Evolutionary conservation across 1,140 invertebrate species (phyloP).

Genomic region (Scaptomyza hsui): DNA sequence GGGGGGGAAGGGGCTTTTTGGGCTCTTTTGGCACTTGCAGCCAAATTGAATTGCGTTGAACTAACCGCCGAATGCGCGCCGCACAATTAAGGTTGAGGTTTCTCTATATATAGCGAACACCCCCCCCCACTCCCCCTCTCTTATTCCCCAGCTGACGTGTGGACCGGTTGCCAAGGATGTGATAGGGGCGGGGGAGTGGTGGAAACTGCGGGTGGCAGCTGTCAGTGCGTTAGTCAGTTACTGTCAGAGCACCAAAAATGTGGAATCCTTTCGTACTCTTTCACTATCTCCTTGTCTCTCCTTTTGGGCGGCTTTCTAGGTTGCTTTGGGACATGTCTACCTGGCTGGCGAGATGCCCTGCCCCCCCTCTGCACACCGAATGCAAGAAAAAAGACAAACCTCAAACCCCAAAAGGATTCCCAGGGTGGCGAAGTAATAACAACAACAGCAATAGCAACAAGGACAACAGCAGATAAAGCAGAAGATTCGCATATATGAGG

Average conservation of each 20-base stretch:
- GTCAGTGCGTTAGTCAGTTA: conserved; percentile 79
- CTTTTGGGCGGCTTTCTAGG: background rate
- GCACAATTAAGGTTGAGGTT: conserved; percentile 81
- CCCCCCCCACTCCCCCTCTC: background rate
- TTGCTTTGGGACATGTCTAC: conserved; percentile 37
- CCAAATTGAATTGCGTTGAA: conserved; percentile 79
- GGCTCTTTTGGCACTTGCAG: conserved; percentile 53
- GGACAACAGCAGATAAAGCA: conserved; percentile 18
- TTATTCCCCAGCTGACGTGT: conserved; percentile 29
- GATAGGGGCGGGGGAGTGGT: background rate
- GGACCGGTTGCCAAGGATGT: background rate
- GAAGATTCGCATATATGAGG: conserved; percentile 42
- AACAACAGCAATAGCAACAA: conserved; percentile 25
- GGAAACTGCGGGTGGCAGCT: conserved; percentile 73
- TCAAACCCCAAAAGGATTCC: conserved; percentile 1
- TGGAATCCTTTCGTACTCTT: background rate
- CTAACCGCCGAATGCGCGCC: conserved; percentile 79
- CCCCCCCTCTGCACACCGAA: background rate
- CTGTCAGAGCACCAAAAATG: conserved; percentile 57
- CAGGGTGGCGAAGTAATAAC: conserved; percentile 46
- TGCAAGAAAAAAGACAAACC: background rate
- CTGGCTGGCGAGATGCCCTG: conserved; percentile 13
- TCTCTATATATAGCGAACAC: conserved; percentile 48
- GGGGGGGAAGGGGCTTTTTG: background rate
- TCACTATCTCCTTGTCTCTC: conserved; percentile 2